phyloP scores from a whole-genome alignment of 1,140 invertebrate genomes.

The Coenobita brevimanus region DNA sequence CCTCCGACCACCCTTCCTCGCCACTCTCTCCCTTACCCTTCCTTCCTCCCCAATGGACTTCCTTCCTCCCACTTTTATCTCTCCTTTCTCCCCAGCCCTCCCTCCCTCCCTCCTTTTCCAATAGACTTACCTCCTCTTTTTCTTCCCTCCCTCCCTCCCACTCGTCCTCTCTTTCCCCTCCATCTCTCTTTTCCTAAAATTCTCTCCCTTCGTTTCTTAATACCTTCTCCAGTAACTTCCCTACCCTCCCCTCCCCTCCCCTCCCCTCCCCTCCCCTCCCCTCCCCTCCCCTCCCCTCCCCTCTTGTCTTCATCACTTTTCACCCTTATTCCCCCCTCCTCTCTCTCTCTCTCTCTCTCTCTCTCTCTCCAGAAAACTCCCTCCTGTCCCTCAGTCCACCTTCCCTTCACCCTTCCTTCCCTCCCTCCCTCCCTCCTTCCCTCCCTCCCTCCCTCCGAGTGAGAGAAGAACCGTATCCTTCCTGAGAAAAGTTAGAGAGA shows the following conservation, averaged over 20 bases:
- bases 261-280: neutral
- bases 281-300: neutral
- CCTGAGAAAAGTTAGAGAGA: neutral
- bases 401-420: neutral
- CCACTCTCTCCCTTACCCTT: conserved; percentile 14
- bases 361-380: neutral
- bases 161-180: neutral
- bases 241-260: neutral
- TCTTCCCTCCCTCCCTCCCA: neutral
- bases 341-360: neutral
- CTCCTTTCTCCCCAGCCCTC: neutral
- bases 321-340: neutral
- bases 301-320: neutral
- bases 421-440: neutral
- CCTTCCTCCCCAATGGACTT: neutral
- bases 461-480: neutral
- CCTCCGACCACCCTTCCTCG: neutral
- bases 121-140: neutral
- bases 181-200: neutral
- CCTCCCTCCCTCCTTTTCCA: neutral
- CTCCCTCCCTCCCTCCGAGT: neutral
- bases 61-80: neutral
- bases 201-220: neutral
- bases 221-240: neutral
- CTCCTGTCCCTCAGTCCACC: neutral